A percentile compares a stretch with the other conserved stretches of the same genome.
Evolutionary conservation across 23 tunicate genomes (phyloP).

Genomic region (Pegea sp.): DNA sequence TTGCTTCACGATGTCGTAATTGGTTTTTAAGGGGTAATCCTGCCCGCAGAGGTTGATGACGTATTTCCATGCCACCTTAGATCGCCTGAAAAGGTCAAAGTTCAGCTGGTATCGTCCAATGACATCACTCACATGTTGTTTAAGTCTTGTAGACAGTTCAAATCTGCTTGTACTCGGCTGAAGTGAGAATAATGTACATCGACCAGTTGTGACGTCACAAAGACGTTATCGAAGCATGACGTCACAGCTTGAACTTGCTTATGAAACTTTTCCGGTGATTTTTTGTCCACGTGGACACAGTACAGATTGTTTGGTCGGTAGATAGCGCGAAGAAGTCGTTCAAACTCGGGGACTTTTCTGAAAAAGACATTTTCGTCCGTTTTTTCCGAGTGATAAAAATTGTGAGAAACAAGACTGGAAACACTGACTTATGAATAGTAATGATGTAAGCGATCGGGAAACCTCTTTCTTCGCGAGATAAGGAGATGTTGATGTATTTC

Average conservation of each 20-base stretch:
- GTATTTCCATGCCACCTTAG: constrained; percentile 51
- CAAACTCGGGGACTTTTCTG: constrained; percentile 37
- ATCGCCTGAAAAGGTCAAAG: constrained; percentile 6
- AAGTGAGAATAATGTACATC: constrained; percentile 68
- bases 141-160: constrained; percentile 45
- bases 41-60: constrained; percentile 89
- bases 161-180: constrained; percentile 76
- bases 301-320: constrained; percentile 87
- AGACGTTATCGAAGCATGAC: constrained; percentile 58
- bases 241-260: constrained; percentile 7
- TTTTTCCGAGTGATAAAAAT: no score
- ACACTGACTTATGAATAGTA: constrained; percentile 57
- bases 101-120: background rate
- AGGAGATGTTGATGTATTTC: constrained; percentile 17
- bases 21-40: constrained; percentile 87
- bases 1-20: constrained; percentile 43
- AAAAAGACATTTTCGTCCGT: no score
- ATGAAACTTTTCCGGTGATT: constrained; percentile 34
- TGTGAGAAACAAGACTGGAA: no score
- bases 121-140: constrained; percentile 17
- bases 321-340: constrained; percentile 68
- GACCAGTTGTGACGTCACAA: constrained; percentile 25
- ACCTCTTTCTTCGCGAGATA: constrained; percentile 48
- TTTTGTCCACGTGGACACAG: constrained; percentile 85
- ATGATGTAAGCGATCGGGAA: constrained; percentile 85